Evolutionary conservation across 2,113 vertebrate species (phyloP), one percentile per base, ranked within the genome.

Genomic region (Equus przewalskii): DNA sequence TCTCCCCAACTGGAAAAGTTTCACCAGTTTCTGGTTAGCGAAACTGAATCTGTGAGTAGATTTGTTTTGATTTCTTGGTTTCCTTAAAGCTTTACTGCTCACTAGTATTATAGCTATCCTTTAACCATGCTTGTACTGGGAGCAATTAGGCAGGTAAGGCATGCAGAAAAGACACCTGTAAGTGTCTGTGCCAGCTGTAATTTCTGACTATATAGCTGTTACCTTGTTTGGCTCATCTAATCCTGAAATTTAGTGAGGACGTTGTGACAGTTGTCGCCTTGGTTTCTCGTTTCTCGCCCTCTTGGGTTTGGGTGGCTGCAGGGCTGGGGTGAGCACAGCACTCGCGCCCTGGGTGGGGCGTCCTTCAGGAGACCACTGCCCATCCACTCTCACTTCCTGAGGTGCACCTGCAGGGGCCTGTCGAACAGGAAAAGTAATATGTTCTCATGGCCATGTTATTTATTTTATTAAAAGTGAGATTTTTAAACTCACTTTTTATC

Each of bases 11-110:
- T 99, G 98, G 99, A 99, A 97, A 99, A 99, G 97, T 99, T 99
- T 93, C 99, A 99, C 98, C 99, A 99, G 97, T 99, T 99, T 97
- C 99, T 99, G 89, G 99, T 99, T 96, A 99, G 99, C 98, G 99
- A 99, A 98, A 99, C 99, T 0, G 99, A 99, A 97, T 99, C 99
- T 87, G 99, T 99, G 98, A 99, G 99, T 99, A 97, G 96, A 14
- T 33, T 44, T 60, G 46, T 28, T 64, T 16, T 22, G 12, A 10
- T 15, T 15, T 54, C 46, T 51, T n/a, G 15, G 36, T 83, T 56
- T 54, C 49, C 9, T 51, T 54, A 3, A 30, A 22, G 49, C 67
- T 14, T 18, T 51, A 9, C 0, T 19, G 41, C 7, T 3, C 33
- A 2, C 54, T 0, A 54, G 18, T 8, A 0, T 60, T 1, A 1